Evolutionary conservation across 2,797 vertebrate species (phyloP), one percentile per base, ranked within the genome.

Genomic region (Erethizon dorsatum): DNA sequence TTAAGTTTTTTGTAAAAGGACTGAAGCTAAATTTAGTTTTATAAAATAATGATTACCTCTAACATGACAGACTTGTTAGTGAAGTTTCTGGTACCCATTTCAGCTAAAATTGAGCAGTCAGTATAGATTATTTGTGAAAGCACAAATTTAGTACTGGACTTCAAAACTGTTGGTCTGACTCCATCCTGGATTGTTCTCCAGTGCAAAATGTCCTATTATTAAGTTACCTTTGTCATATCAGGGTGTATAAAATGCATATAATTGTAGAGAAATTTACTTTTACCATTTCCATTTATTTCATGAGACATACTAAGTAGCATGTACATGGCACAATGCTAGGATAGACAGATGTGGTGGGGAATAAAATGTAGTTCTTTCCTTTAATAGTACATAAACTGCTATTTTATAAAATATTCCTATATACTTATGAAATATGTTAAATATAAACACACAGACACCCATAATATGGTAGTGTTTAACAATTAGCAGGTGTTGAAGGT

Each of bases 211-310:
- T 73, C 52, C 52, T 56, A 8, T 75, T 94, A 82, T 56, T 95
- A 96, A 85, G 41, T 92, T 90, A 69, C 11, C 56, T 82, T 83
- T 61, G 15, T 88, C 91, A 85, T 33, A 80, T 83, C 85, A 59
- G 79, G n/a, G 13, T 80, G 17, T 37, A 93, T 50, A 95, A 73
- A 91, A 88, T 56, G 95, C 95, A 41, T 56, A 95, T 50, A 83
- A 96, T 86, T 94, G 95, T 77, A 92, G 65, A 83, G 26, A 67
- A 90, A 33, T 86, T 82, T 95, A 77, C 37, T 47, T 65, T 50
- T 52, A 73, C n/a, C 10, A 14, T 93, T 94, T 83, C 17, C n/a
- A 93, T 90, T 83, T 41, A 92, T 97, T 96, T 96, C 84, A 88
- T 18, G 61, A 77, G 28, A 57, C 75, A 91, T 12, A 71, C 37